Evolutionary conservation across 2,888 invertebrate species (phyloP), one percentile per base, ranked within the genome.

Genomic region (Aquatica leii): DNA sequence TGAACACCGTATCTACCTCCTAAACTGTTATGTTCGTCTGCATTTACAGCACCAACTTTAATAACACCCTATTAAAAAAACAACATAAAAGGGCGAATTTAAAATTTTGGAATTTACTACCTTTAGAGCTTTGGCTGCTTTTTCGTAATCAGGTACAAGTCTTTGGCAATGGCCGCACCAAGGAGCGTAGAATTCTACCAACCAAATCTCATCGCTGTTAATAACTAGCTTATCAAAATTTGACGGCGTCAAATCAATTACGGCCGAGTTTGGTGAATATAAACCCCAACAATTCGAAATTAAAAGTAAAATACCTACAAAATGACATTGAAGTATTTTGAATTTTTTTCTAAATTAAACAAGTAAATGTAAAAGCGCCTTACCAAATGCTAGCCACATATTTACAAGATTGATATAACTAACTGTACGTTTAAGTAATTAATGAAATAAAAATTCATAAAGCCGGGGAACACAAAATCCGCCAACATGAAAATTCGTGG

Each of bases 151-250:
- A 1, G 97, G 93, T 43, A 91, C 95, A 43, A 99, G 84, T 65
- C 87, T 88, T 80, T 97, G 90, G 82, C 98, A 94, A 77, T 94
- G 94, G 9, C 94, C 95, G 81, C 94, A 98, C 98, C 98, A 98
- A 0, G 97, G 97, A 0, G 98, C 98, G 81, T 87, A 97, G 82
- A 96, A 97, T 78, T 99, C 98, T 0, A 99, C 94, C 61, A 99
- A 83, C 98, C 98, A 98, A 18, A 98, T 84, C 71, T 91, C 88
- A 80, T 97, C 92, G 69, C 94, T 88, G 69, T 93, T 87, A 49
- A 90, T 82, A 2, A 98, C 97, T 72, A 91, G 83, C 70, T 85
- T 87, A 73, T 97, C 90, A 79, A 98, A 98, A 84, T 96, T 98
- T 51, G 85, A 84, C 0, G 92, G 88, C n/a, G 90, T 96, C 65